Percentiles rank a stretch among this genome's conserved stretches.
Evolutionary conservation across 2,797 vertebrate species (phyloP).

Genomic region (Semotilus atromaculatus): DNA sequence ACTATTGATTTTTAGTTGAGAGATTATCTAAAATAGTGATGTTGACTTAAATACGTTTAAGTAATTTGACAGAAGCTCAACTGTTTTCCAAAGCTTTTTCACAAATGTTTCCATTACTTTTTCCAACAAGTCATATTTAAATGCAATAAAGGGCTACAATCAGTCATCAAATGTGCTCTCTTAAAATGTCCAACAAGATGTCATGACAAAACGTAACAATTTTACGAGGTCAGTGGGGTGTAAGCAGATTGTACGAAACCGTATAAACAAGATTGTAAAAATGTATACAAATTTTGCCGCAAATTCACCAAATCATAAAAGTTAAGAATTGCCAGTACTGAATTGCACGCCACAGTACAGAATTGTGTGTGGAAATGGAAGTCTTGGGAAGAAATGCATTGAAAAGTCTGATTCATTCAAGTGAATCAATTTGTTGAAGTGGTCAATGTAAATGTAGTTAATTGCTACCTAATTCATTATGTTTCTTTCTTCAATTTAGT

Average conservation of each 20-base stretch:
- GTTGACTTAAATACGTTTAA: neutral
- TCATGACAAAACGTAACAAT: neutral
- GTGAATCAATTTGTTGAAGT: neutral
- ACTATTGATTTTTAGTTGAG: too few relatives aligned
- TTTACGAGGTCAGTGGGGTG: neutral
- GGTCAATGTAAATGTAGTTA: neutral
- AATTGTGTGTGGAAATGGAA: neutral
- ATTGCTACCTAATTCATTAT: neutral
- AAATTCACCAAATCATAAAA: neutral
- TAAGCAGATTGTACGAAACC: neutral
- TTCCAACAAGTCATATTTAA: neutral
- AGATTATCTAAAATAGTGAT: neutral
- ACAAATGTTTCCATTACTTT: neutral
- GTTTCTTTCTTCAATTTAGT: neutral
- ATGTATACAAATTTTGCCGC: neutral
- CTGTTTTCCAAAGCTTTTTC: neutral
- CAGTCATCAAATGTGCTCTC: neutral
- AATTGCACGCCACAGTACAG: too few relatives aligned
- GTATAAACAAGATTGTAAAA: neutral
- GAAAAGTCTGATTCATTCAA: neutral
- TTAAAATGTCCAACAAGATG: neutral
- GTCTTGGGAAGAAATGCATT: too few relatives aligned
- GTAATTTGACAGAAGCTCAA: neutral
- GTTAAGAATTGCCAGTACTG: neutral
- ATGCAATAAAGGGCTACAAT: neutral